Evolutionary conservation across 1,140 invertebrate genomes (phyloP), one percentile per base, ranked within the genome.

Genomic region (Dinothrombium tinctorium): DNA sequence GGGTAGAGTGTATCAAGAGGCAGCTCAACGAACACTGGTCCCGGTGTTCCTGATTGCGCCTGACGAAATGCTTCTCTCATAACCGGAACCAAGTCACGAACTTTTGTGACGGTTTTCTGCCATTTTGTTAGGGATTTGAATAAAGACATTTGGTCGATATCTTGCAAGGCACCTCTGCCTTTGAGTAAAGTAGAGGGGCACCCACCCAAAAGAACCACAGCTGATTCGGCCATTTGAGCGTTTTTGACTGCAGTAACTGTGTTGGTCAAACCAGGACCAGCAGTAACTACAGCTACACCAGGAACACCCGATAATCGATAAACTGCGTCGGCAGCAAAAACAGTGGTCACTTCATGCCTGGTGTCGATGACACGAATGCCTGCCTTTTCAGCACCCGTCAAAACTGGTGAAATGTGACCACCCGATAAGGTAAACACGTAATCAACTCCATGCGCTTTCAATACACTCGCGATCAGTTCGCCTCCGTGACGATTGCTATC

Each of bases 211-310:
- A 74, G 48, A 17, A 73, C 47, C 3, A 73, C 44, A 5, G 71
- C 70, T 14, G 67, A 69, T 53, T 73, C 71, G 3, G 71, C 72
- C 69, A 73, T 71, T 54, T 73, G 70, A 7, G 70, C 69, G 64
- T 74, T 74, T 51, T 73, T 74, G 0, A 73, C 56, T 25, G 71
- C 71, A 20, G 71, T 73, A 20, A 73, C 59, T 14, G 69, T 71
- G 50, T 73, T 73, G 4, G 71, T 73, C 1, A 71, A 46, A 32
- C 67, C 69, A 35, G 70, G 70, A 6, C 71, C 71, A 38, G 71
- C 71, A 14, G 71, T 73, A 1, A 73, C 71, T 22, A 66, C 67
- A 42, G 67, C 71, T 15, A 73, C 69, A 39, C 72, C 72, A 38
- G 74, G 62, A 12, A 54, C 62, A 14, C 72, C 70, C 23, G 66